Percentiles rank a stretch among this genome's conserved stretches.
Conservation (phyloP, 2,113 vertebrate genomes). For the Gasterosteus nipponicus region DNA sequence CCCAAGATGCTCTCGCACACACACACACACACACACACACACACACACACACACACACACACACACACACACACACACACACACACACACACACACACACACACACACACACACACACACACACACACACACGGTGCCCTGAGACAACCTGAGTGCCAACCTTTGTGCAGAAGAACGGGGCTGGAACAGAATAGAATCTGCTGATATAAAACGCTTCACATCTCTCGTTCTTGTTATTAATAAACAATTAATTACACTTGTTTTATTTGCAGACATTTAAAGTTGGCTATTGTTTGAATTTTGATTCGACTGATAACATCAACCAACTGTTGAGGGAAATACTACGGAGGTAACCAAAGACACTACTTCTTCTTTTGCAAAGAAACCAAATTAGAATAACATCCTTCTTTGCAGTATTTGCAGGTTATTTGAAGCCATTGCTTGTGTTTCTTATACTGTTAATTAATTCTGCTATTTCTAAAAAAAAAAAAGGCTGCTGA, state of each 20-base stretch:
- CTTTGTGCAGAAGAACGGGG: slow-evolving; percentile 48
- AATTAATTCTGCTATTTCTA: neutral
- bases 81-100: slow-evolving; percentile 16
- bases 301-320: neutral
- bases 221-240: slow-evolving; percentile 34
- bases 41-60: slow-evolving; percentile 2
- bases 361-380: neutral
- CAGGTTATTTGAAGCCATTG: too few species aligned
- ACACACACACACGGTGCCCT: neutral
- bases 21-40: slow-evolving; percentile 25
- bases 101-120: neutral
- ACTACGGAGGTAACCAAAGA: neutral
- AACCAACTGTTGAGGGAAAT: neutral
- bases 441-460: neutral
- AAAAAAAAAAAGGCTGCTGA: neutral
- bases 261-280: slow-evolving; percentile 36
- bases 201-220: slow-evolving; percentile 55
- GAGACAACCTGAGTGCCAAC: slow-evolving; percentile 30
- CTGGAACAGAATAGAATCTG: slow-evolving; percentile 36
- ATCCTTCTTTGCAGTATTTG: neutral
- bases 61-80: slow-evolving; percentile 14
- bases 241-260: slow-evolving; percentile 28
- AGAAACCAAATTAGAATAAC: neutral
- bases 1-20: slow-evolving; percentile 55
- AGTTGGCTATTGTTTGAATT: slow-evolving; percentile 5